A percentile compares a stretch with the other conserved stretches of the same genome.
phyloP scores from a whole-genome alignment of 1,140 invertebrate genomes.

The Wasmannia auropunctata region DNA sequence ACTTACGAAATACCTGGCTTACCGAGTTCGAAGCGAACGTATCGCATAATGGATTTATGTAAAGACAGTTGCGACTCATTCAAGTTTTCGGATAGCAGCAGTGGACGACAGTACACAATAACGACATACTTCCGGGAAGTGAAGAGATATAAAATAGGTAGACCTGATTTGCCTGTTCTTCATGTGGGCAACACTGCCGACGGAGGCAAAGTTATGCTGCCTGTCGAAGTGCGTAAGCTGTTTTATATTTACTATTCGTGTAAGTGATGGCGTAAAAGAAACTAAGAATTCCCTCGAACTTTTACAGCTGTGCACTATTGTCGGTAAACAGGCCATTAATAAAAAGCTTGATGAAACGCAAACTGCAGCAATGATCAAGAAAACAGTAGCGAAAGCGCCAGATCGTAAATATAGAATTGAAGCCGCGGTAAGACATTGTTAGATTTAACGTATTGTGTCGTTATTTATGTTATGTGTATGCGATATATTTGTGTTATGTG shows the following conservation, averaged over 20 bases:
- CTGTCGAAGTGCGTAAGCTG: slow-evolving; percentile 70
- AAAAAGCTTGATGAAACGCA: slow-evolving; percentile 87
- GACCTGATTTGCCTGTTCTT: slow-evolving; percentile 87
- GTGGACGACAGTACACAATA: slow-evolving; percentile 78
- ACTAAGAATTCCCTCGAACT: background rate
- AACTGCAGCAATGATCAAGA: slow-evolving; percentile 88
- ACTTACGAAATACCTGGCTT: slow-evolving; percentile 84
- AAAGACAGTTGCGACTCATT: background rate
- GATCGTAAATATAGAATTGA: slow-evolving; percentile 88
- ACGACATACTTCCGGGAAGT: slow-evolving; percentile 84
- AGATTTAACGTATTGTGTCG: background rate
- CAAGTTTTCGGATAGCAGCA: background rate
- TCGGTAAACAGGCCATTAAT: slow-evolving; percentile 86
- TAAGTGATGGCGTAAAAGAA: background rate
- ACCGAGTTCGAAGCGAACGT: slow-evolving; percentile 81
- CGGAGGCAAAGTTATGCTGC: slow-evolving; percentile 80
- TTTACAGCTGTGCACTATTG: slow-evolving; percentile 86
- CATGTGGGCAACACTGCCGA: slow-evolving; percentile 85
- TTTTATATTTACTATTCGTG: slow-evolving; percentile 6
- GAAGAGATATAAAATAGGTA: slow-evolving; percentile 84
- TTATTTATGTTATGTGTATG: too few species aligned
- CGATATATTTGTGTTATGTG: slow-evolving; percentile 18
- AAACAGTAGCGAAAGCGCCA: slow-evolving; percentile 87
- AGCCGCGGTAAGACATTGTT: slow-evolving; percentile 81
- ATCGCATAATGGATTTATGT: slow-evolving; percentile 70